These are phyloP conservation scores for Dipodomys merriami DNA, from an alignment of 2,113 vertebrate genomes.

Conservation along the genomic window DNA sequence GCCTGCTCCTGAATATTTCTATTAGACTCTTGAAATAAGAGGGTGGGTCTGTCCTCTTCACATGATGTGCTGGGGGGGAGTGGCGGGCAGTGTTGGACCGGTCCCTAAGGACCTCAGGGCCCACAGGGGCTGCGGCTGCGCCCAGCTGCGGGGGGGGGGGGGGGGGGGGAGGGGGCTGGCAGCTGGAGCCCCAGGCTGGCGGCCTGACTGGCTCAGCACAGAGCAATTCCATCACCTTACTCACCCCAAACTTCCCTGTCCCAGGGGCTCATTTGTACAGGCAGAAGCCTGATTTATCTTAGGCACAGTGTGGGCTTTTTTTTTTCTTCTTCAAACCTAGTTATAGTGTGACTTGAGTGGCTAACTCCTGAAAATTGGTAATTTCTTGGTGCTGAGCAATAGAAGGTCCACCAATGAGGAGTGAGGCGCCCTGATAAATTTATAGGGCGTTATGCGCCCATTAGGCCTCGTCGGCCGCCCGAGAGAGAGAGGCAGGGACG, in stretches of 20 bases:
- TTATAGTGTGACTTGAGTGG: slow-evolving; percentile 81
- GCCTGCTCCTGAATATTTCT: slow-evolving; percentile 83
- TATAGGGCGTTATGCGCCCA: slow-evolving; percentile 86
- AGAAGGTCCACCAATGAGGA: slow-evolving; percentile 79
- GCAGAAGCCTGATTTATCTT: slow-evolving; percentile 73
- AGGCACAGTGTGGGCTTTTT: neutral
- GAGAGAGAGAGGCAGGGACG: slow-evolving; percentile 67
- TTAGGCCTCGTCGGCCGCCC: slow-evolving; percentile 79
- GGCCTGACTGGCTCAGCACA: neutral
- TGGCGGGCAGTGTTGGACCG: neutral
- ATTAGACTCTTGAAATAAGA: slow-evolving; percentile 76
- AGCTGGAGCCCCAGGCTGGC: slow-evolving; percentile 63
- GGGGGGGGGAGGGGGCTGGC: neutral
- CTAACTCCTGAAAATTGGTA: slow-evolving; percentile 86
- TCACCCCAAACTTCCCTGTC: neutral
- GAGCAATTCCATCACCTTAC: neutral
- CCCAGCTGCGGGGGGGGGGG: neutral
- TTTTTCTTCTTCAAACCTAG: slow-evolving; percentile 66
- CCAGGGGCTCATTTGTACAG: neutral
- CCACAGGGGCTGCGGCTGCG: slow-evolving; percentile 37
- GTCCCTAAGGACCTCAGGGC: too few relatives aligned
- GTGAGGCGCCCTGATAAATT: slow-evolving; percentile 83
- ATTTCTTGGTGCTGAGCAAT: slow-evolving; percentile 86
- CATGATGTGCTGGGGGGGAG: slow-evolving; percentile 44
- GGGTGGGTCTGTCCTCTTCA: slow-evolving; percentile 62